Evolutionary conservation across 2,113 vertebrate species (phyloP).

Genomic region (Takifugu bimaculatus): DNA sequence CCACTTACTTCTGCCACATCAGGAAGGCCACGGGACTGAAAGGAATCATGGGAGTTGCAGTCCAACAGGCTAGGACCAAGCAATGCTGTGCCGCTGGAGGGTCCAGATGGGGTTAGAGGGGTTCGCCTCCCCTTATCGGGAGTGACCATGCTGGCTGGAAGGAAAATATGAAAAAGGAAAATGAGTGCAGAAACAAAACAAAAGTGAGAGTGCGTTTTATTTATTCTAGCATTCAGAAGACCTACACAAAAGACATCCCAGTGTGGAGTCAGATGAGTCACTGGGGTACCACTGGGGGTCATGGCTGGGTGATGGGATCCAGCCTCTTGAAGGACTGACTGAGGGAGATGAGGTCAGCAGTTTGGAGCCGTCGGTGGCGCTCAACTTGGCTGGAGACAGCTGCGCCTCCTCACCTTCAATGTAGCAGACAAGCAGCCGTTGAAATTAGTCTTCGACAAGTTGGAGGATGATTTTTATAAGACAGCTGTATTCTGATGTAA

Average conservation of each 20-base stretch:
- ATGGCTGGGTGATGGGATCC: slow-evolving; percentile 94
- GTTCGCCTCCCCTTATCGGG: slow-evolving; percentile 90
- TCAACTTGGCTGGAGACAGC: slow-evolving; percentile 91
- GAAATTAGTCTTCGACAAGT: background rate
- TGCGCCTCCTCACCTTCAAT: slow-evolving; percentile 85
- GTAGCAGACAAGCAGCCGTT: background rate
- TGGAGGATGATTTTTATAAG: too few species aligned
- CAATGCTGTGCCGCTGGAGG: slow-evolving; percentile 85
- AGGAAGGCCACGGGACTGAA: slow-evolving; percentile 88
- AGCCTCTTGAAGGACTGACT: slow-evolving; percentile 87
- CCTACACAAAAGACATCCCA: slow-evolving; percentile 95
- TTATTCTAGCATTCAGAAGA: slow-evolving; percentile 11
- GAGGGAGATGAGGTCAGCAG: slow-evolving; percentile 87
- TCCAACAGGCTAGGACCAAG: slow-evolving; percentile 92
- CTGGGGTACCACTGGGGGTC: slow-evolving; percentile 98
- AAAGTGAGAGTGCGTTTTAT: background rate
- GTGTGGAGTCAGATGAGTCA: slow-evolving; percentile 91
- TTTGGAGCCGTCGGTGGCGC: slow-evolving; percentile 86
- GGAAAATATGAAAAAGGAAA: background rate
- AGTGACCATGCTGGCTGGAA: slow-evolving; percentile 91
- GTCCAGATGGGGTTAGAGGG: slow-evolving; percentile 77
- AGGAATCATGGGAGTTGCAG: slow-evolving; percentile 95
- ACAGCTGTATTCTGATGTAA: background rate
- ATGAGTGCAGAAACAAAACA: background rate
- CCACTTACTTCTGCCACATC: slow-evolving; percentile 88